Percentiles rank a stretch among this genome's conserved stretches.
These are phyloP conservation scores for Sisyra nigra DNA, from an alignment of 2,888 invertebrate genomes.

Conservation along the genomic window DNA sequence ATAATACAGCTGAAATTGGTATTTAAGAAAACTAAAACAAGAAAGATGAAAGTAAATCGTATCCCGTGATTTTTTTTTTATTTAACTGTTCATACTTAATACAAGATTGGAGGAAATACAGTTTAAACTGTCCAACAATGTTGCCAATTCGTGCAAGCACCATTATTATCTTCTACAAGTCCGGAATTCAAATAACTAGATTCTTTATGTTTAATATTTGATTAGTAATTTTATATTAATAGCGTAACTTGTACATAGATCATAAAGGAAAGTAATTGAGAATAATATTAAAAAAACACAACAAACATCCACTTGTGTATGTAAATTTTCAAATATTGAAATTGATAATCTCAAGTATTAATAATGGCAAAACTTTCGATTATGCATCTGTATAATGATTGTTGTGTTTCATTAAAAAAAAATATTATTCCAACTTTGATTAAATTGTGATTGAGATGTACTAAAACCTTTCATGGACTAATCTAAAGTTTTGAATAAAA, in stretches of 20 bases:
- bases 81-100: slow-evolving; percentile 16
- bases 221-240: slow-evolving; percentile 1
- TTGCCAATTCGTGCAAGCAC: slow-evolving; percentile 23
- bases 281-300: not conserved
- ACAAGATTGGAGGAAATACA: slow-evolving; percentile 13
- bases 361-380: too few species aligned
- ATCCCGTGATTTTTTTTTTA: slow-evolving; percentile 17
- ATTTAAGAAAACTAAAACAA: not conserved
- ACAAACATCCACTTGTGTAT: too few species aligned
- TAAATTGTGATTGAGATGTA: slow-evolving; percentile 1
- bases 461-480: not conserved
- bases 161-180: slow-evolving; percentile 18
- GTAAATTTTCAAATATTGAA: too few species aligned
- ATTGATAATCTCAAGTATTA: too few species aligned
- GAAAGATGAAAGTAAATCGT: slow-evolving; percentile 9
- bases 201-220: slow-evolving; percentile 3
- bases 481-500: slow-evolving; percentile 7
- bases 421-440: too few species aligned
- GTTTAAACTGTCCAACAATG: slow-evolving; percentile 13
- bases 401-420: too few species aligned
- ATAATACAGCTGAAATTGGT: too few species aligned
- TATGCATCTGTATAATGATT: too few species aligned
- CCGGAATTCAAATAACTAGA: slow-evolving; percentile 13
- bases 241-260: not conserved
- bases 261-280: not conserved